A percentile compares a stretch with the other conserved stretches of the same genome.
Conservation (phyloP, 2,797 vertebrate genomes). For the Poeciliopsis infans region DNA sequence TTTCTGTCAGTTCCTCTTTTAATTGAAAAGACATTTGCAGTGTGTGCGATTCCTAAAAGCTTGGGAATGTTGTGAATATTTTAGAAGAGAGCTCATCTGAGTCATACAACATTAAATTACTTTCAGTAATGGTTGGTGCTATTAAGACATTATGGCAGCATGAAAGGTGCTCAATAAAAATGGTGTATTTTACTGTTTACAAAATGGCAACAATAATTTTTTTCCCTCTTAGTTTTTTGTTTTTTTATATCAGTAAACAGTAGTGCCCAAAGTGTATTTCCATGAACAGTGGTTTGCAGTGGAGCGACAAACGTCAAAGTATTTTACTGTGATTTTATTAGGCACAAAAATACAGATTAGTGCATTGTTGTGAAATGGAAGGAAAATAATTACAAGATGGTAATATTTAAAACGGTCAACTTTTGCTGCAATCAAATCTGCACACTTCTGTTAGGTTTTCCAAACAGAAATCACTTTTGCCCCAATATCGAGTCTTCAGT, state of each 20-base stretch:
- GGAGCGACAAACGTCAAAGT: background rate
- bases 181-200: conserved; percentile 58
- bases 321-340: background rate
- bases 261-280: conserved; percentile 15
- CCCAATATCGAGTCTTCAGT: background rate
- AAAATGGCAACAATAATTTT: conserved; percentile 53
- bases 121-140: conserved; percentile 69
- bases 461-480: background rate
- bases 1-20: conserved; percentile 47
- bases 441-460: background rate
- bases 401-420: background rate
- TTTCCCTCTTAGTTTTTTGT: conserved; percentile 19
- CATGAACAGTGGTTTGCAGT: background rate
- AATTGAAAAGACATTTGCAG: conserved; percentile 37
- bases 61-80: conserved; percentile 68
- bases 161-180: conserved; percentile 68
- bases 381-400: background rate
- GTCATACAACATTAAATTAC: conserved; percentile 71
- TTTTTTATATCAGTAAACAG: conserved; percentile 17
- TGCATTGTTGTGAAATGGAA: background rate
- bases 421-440: background rate
- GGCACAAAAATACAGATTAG: background rate
- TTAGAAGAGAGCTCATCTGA: conserved; percentile 72
- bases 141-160: conserved; percentile 78
- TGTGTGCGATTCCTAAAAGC: conserved; percentile 56